phyloP scores from a whole-genome alignment of 37 sponge, comb jelly and placozoan species.

The Tethya wilhelma region DNA sequence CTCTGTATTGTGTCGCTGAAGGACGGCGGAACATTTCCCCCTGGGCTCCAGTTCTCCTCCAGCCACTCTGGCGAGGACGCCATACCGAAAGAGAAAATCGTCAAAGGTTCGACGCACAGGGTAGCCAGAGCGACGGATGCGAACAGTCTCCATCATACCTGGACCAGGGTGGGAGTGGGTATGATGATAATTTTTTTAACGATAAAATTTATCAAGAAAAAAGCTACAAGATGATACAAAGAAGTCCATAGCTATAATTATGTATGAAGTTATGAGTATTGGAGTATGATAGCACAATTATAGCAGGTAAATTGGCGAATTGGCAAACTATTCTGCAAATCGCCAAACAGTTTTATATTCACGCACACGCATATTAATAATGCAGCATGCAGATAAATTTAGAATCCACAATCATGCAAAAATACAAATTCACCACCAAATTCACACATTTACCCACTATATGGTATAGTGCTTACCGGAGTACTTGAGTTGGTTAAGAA shows the following conservation, averaged over 20 bases:
- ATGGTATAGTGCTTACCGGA: constrained; percentile 70
- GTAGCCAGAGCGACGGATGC: constrained; percentile 94
- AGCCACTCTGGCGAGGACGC: constrained; percentile 57
- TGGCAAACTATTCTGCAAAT: no score
- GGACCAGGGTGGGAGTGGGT: no score
- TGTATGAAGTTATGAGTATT: no score
- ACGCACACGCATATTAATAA: no score
- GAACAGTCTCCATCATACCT: constrained; percentile 99
- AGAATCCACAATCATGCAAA: neutral
- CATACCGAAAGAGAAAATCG: constrained; percentile 90
- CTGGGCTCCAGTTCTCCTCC: constrained; percentile 16
- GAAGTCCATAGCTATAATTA: no score
- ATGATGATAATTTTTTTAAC: no score
- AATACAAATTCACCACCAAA: constrained; percentile 1
- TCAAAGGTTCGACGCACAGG: constrained; percentile 91
- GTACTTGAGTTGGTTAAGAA: constrained; percentile 96
- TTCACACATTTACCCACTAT: constrained; percentile 8
- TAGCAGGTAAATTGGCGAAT: no score
- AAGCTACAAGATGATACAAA: no score
- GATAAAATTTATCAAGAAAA: no score
- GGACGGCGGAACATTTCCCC: constrained; percentile 49
- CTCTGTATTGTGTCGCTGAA: constrained; percentile 37
- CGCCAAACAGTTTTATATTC: no score
- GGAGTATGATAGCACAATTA: no score
- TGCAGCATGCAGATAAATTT: no score